Conservation (phyloP, 2,797 vertebrate genomes). For the Micrastur ruficollis region DNA sequence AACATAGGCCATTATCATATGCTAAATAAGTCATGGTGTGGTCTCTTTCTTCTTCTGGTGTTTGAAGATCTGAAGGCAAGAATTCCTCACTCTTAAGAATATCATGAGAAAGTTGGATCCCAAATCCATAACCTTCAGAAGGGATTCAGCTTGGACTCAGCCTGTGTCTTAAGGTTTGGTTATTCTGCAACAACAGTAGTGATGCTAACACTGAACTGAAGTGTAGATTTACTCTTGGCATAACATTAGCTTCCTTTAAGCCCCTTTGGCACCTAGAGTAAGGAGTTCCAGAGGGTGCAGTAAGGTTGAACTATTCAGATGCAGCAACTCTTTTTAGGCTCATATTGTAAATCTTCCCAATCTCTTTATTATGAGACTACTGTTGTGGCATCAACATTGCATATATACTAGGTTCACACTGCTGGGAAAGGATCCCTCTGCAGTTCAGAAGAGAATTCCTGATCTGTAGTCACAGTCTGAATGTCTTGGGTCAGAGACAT, state of each 20-base stretch:
- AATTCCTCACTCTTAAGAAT: neutral
- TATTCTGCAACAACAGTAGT: neutral
- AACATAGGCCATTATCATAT: neutral
- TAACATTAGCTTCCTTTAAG: neutral
- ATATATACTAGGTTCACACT: neutral
- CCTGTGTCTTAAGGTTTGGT: neutral
- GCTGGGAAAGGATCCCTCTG: neutral
- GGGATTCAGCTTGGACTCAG: neutral
- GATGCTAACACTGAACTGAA: neutral
- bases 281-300: neutral
- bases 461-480: neutral
- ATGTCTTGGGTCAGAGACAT: neutral
- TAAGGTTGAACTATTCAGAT: neutral
- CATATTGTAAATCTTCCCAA: neutral
- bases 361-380: neutral
- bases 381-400: neutral
- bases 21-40: neutral
- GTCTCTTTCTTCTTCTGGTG: neutral
- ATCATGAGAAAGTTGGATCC: neutral
- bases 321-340: neutral
- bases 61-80: neutral
- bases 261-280: neutral
- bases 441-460: neutral
- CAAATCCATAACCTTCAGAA: neutral
- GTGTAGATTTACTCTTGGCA: neutral